Conservation (phyloP, 2,113 vertebrate species). For the Capreolus pygargus region DNA sequence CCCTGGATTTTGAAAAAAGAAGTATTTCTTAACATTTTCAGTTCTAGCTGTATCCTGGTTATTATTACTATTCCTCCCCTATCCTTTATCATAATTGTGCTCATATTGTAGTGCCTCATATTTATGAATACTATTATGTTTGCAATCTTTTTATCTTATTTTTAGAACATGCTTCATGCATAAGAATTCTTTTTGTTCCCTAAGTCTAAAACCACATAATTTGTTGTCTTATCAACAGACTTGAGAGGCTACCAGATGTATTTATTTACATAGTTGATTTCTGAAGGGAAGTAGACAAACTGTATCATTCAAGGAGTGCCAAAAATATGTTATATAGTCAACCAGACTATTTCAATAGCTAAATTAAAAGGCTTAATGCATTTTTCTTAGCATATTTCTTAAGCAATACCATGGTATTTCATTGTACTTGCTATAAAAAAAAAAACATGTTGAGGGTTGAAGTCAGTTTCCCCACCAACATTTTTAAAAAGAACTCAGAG, state of each 20-base stretch:
- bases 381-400: not conserved
- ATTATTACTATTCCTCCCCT: not conserved
- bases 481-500: not conserved
- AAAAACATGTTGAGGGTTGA: not conserved
- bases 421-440: not conserved
- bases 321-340: not conserved
- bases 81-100: not conserved
- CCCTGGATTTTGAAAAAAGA: not conserved
- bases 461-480: not conserved
- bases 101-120: not conserved
- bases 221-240: constrained; percentile 11
- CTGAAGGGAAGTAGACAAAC: not conserved
- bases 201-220: not conserved
- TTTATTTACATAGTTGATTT: constrained; percentile 1
- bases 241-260: not conserved
- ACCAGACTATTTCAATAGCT: not conserved
- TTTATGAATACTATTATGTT: not conserved
- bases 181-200: constrained; percentile 3
- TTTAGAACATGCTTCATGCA: not conserved
- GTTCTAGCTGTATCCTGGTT: not conserved
- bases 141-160: not conserved
- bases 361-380: not conserved
- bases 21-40: not conserved
- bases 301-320: not conserved
- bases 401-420: not conserved